phyloP scores from a whole-genome alignment of 2,888 invertebrate genomes.

The Caenorhabditis plicata region DNA sequence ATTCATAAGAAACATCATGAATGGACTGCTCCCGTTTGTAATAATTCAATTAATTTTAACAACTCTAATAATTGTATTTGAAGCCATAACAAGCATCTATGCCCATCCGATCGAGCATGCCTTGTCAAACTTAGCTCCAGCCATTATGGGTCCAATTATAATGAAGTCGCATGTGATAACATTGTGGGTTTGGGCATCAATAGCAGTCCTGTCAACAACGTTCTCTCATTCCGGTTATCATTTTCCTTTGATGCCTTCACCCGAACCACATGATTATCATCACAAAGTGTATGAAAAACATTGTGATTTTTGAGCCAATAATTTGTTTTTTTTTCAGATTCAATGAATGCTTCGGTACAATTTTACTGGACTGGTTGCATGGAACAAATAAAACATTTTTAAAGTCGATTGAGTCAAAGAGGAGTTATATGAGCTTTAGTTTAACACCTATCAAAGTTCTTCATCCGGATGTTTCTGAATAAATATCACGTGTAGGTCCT shows the following conservation, averaged over 20 bases:
- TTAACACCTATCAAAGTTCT: conserved; percentile 66
- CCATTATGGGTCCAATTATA: conserved; percentile 68
- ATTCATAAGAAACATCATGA: conserved; percentile 86
- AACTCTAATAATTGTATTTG: too few species aligned
- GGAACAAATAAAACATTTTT: conserved; percentile 80
- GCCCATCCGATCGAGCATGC: conserved; percentile 53
- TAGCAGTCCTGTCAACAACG: conserved; percentile 79
- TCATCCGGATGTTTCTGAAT: conserved; percentile 65
- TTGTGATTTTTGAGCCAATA: neutral
- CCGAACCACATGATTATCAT: conserved; percentile 85
- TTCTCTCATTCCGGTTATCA: conserved; percentile 85
- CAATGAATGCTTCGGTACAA: conserved; percentile 81
- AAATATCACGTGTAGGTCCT: too few species aligned
- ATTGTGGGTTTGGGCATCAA: conserved; percentile 74
- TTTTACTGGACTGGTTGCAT: conserved; percentile 80
- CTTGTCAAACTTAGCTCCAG: conserved; percentile 78
- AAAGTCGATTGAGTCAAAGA: conserved; percentile 74
- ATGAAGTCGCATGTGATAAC: conserved; percentile 77
- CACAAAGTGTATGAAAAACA: conserved; percentile 75
- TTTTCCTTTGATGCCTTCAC: conserved; percentile 81
- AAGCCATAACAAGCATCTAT: conserved; percentile 51
- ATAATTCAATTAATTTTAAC: too few species aligned
- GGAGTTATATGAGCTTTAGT: conserved; percentile 71
- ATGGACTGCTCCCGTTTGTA: conserved; percentile 82
- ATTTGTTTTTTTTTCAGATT: conserved; percentile 71